Evolutionary conservation across 2,888 invertebrate species (phyloP), one percentile per base, ranked within the genome.

Genomic region (Eupithecia tripunctaria): DNA sequence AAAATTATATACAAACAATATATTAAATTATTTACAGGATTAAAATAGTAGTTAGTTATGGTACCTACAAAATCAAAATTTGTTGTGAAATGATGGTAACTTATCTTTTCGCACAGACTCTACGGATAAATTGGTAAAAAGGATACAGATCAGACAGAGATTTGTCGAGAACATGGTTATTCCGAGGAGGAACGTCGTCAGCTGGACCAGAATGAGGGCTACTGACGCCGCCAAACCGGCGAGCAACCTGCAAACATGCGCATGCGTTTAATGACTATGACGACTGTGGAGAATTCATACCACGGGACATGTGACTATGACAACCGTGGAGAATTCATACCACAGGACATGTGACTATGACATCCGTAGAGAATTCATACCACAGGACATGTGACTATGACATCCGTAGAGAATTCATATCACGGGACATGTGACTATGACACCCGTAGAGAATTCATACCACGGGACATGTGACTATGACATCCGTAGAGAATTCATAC

Each of bases 101-200:
- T n/a, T n/a, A n/a, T n/a, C n/a, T n/a, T n/a, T n/a, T n/a, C n/a
- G 51, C 14, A 56, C 14, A 21, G 51, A 21, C 2, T n/a, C 12
- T 25, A 56, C 14, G 10, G 56, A 56, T 14, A 21, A 25, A 25
- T 25, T 56, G 14, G 75, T 76, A 74, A 78, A 95, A 96, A 97
- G 96, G 96, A 97, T 97, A 97, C 97, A 97, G 66, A 96, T 91
- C 74, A 97, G 91, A 74, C 96, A 95, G 80, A 96, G 95, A 79
- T 95, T 94, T 60, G 95, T 90, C 85, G 96, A 95, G 91, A 97
- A 97, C 96, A 97, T 97, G 67, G 97, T 96, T 81, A 97, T 90
- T 82, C 97, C 97, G 68, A 95, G 94, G 80, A 97, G 89, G 92
- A 97, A 97, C 77, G 96, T 96, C 76, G 96, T 88, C 83, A 96